Base-by-base conservation (phyloP, 2,888 invertebrate species). In the Meteorus colon region DNA sequence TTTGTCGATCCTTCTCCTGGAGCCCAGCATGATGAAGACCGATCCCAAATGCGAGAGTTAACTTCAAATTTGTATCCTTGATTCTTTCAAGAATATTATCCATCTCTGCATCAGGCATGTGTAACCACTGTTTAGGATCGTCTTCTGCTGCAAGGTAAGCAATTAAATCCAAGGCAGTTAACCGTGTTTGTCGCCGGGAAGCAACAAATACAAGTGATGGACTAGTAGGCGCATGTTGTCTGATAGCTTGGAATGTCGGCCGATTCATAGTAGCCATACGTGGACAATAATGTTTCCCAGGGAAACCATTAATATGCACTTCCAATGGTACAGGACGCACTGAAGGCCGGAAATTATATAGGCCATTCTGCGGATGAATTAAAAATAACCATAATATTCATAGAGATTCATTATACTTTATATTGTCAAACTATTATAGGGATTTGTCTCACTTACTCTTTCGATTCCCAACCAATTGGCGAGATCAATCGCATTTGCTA, bases 211-310 rank as follows among this genome's bases (percentile, higher is more conserved):
- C 95, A 51, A 99, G 92, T 0, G 96, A 92, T 0, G 99, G 99
- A 84, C 98, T 97, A 72, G 92, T 90, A 0, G 98, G 97, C 0
- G 99, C 98, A 89, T 99, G 96, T 73, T 96, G 95, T 65, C 95
- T 93, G 79, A 99, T 98, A 0, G 98, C 97, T 90, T 97, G 97
- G 91, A 96, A 99, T 0, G 97, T 95, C 0, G 99, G 99, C 85
- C 98, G 96, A 91, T 99, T 99, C 99, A 99, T 99, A 0, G 98
- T 96, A 79, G 98, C 95, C 99, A 99, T 99, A 67, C 99, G 93
- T 0, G 99, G 99, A 86, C 99, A 99, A 91, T 99, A 99, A 89
- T 99, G 98, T 81, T 98, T 97, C 4, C 98, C 99, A 0, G 98
- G 96, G 88, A 97, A 99, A 0, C 99, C 99, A 69, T 95, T 94